Conservation (phyloP, 2,888 invertebrate genomes). For the Latheticus oryzae region DNA sequence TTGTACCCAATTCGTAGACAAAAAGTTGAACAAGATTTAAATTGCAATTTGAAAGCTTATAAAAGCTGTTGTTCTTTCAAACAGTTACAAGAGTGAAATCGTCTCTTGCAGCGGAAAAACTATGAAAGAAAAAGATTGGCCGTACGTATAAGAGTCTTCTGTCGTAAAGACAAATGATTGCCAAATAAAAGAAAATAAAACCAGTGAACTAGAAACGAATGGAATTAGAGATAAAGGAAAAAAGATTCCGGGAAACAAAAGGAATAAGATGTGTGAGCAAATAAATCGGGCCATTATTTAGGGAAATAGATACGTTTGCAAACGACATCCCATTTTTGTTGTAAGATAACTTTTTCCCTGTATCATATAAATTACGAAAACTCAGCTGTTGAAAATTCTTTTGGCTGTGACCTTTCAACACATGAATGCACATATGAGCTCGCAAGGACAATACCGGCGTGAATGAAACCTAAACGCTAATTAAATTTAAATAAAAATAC, state of each 20-base stretch:
- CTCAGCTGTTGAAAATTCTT: constrained; percentile 31
- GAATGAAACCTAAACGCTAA: constrained; percentile 15
- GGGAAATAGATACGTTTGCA: constrained; percentile 55
- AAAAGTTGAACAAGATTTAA: constrained; percentile 41
- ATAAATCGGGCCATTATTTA: constrained; percentile 58
- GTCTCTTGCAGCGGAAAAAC: not conserved
- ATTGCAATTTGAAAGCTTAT: constrained; percentile 36
- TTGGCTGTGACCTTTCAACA: constrained; percentile 34
- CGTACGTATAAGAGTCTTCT: constrained; percentile 40
- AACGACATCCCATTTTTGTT: constrained; percentile 43
- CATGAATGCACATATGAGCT: constrained; percentile 16
- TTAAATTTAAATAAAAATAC: constrained; percentile 43
- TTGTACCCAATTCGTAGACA: constrained; percentile 38
- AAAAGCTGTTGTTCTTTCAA: constrained; percentile 6
- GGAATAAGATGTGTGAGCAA: constrained; percentile 53
- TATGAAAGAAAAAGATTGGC: constrained; percentile 29
- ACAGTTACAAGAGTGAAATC: not conserved
- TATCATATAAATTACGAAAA: constrained; percentile 35
- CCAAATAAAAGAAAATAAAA: constrained; percentile 58
- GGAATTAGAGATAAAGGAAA: constrained; percentile 54
- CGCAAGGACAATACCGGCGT: constrained; percentile 24
- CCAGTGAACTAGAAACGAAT: constrained; percentile 52
- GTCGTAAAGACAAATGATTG: constrained; percentile 56
- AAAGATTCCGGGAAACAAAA: constrained; percentile 47
- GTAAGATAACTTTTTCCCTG: constrained; percentile 46